phyloP scores from a whole-genome alignment of 2,888 invertebrate genomes.

The Caenorhabditis sp. region DNA sequence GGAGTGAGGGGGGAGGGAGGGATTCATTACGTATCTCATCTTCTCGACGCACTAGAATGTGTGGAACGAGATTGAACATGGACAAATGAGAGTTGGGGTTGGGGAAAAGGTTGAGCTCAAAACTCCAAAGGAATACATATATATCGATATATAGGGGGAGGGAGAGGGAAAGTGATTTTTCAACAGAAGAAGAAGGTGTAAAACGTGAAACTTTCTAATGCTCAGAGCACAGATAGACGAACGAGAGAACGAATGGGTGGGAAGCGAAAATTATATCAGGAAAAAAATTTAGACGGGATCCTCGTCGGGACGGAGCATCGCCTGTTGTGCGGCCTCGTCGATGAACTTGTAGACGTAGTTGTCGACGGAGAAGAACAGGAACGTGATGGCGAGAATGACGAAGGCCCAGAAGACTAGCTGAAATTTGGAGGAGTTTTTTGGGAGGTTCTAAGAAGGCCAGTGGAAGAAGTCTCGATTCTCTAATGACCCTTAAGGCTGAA shows the following conservation, averaged over 20 bases:
- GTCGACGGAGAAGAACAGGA: background rate
- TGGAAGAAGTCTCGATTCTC: too few species aligned
- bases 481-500: too few species aligned
- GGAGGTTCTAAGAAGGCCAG: background rate
- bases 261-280: background rate
- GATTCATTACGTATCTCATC: constrained; percentile 36
- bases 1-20: background rate
- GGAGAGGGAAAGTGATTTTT: background rate
- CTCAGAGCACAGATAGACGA: background rate
- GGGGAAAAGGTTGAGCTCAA: background rate
- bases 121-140: too few species aligned
- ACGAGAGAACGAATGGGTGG: background rate
- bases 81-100: background rate
- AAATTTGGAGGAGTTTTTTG: background rate
- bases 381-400: background rate
- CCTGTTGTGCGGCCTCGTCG: too few species aligned
- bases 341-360: too few species aligned
- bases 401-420: background rate
- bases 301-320: too few species aligned
- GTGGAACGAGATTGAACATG: background rate
- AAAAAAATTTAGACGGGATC: too few species aligned
- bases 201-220: background rate
- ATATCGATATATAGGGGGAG: too few species aligned
- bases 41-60: too few species aligned
- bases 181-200: constrained; percentile 6